Evolutionary conservation across 2,888 invertebrate species (phyloP).

Genomic region (Cryptophagus acutangulus): DNA sequence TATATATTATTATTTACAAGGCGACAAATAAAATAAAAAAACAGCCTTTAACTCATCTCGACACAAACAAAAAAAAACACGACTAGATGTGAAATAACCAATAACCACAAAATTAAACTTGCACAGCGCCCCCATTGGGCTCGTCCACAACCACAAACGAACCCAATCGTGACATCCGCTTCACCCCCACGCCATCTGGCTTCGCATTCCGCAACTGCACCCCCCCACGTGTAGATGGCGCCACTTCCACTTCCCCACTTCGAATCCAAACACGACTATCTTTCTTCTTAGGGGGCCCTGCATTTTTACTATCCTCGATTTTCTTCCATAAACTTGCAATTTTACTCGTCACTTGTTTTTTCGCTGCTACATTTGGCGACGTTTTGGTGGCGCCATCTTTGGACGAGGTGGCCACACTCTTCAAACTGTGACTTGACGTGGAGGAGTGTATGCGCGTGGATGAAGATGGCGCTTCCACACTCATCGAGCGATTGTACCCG

Average conservation of each 20-base stretch:
- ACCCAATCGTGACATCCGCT: slow-evolving; percentile 51
- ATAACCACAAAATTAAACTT: too few species aligned
- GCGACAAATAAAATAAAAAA: too few species aligned
- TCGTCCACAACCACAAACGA: slow-evolving; percentile 50
- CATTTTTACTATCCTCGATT: slow-evolving; percentile 64
- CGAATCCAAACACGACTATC: slow-evolving; percentile 45
- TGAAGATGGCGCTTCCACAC: slow-evolving; percentile 34
- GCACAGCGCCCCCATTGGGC: slow-evolving; percentile 24
- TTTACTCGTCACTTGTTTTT: slow-evolving; percentile 69
- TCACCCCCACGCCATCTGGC: slow-evolving; percentile 39
- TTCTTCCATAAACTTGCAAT: slow-evolving; percentile 77
- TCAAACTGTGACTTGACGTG: slow-evolving; percentile 55
- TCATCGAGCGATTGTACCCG: slow-evolving; percentile 42
- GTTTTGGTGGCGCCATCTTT: slow-evolving; percentile 36
- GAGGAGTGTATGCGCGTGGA: slow-evolving; percentile 48
- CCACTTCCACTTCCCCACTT: slow-evolving; percentile 37
- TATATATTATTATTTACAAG: background rate
- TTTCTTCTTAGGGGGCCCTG: slow-evolving; percentile 49
- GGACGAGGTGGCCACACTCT: slow-evolving; percentile 41
- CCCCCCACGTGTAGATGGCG: slow-evolving; percentile 50
- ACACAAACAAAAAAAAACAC: background rate
- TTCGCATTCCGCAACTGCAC: slow-evolving; percentile 30
- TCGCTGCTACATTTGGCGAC: slow-evolving; percentile 44
- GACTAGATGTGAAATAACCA: background rate
- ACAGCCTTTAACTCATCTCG: too few species aligned